Percentiles rank a stretch among this genome's conserved stretches.
Conservation (phyloP, 1,140 invertebrate species). For the Holcopasites calliopsidis region DNA sequence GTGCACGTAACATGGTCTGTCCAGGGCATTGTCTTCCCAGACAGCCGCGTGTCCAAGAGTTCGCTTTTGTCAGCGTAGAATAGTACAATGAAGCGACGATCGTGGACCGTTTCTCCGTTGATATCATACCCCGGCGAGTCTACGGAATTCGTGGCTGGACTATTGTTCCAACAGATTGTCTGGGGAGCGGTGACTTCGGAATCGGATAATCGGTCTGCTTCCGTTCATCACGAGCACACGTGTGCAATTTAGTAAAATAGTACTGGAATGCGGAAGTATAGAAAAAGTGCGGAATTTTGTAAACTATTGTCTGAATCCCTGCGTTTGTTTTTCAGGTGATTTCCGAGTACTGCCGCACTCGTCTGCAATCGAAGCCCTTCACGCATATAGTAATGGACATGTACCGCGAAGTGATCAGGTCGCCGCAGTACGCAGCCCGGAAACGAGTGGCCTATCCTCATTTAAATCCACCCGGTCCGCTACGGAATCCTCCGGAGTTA, state of each 20-base stretch:
- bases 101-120: conserved; percentile 4
- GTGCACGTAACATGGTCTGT: background rate
- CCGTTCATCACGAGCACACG: conserved; percentile 42
- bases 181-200: conserved; percentile 38
- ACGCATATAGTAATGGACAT: conserved; percentile 84
- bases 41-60: conserved; percentile 11
- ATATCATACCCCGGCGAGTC: conserved; percentile 31
- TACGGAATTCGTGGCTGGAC: conserved; percentile 34
- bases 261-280: too few species aligned
- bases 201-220: conserved; percentile 41
- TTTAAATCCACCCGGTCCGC: conserved; percentile 34
- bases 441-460: conserved; percentile 64
- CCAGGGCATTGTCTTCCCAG: background rate
- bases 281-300: too few species aligned
- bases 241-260: conserved; percentile 34
- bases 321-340: conserved; percentile 78
- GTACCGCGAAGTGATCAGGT: conserved; percentile 80
- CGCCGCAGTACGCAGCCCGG: conserved; percentile 71
- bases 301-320: too few species aligned
- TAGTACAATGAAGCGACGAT: conserved; percentile 50
- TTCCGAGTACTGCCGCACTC: conserved; percentile 81
- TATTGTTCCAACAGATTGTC: conserved; percentile 57
- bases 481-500: conserved; percentile 13
- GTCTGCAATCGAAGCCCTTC: conserved; percentile 81
- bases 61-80: conserved; percentile 21